Evolutionary conservation across 2,113 vertebrate species (phyloP), one percentile per base, ranked within the genome.

Genomic region (Nerophis lumbriciformis): DNA sequence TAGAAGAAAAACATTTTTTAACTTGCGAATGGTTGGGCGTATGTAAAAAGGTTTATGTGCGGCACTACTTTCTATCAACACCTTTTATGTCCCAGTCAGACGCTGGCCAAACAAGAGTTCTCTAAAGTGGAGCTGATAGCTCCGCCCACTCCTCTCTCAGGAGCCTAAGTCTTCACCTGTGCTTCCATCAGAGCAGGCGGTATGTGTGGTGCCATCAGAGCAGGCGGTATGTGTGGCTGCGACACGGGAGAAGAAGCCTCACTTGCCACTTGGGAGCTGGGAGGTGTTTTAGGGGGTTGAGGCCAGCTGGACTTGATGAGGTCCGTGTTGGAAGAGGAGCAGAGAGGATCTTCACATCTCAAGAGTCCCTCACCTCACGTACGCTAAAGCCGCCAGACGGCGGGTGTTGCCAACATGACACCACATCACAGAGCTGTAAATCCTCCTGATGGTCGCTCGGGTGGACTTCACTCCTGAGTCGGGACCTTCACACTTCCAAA

Each of bases 141-240:
- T 28, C 28, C 28, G 28, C 28, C 28, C 28, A 3, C 28, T 28
- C 28, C 28, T 72, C 76, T 77, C 68, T 66, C 69, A 77, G 76
- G 72, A 19, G 72, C 81, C 47, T 78, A 70, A 85, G 87, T 87
- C 68, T 71, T 76, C 77, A 78, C 70, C 71, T 28, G 28, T 28
- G 28, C 1, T 28, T 28, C 28, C 28, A 28, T 28, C 28, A 28
- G 28, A 28, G 28, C 28, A 28, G 28, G 28, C 28, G 28, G 28
- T 28, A 28, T 4, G 28, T 28, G 28, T 4, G 28, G 28, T 2
- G 0, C 19, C 19, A 19, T 19, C 19, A 19, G 19, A 19, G 19
- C 19, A 19, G 19, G 19, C 19, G 19, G 1, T 19, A 19, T 19
- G 19, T 19, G 19, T 19, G 19, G 28, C 28, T 4, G 28, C 28